These are phyloP conservation scores for Pantherophis vulpinus DNA, from an alignment of 2,797 vertebrate genomes.

Conservation along the genomic window DNA sequence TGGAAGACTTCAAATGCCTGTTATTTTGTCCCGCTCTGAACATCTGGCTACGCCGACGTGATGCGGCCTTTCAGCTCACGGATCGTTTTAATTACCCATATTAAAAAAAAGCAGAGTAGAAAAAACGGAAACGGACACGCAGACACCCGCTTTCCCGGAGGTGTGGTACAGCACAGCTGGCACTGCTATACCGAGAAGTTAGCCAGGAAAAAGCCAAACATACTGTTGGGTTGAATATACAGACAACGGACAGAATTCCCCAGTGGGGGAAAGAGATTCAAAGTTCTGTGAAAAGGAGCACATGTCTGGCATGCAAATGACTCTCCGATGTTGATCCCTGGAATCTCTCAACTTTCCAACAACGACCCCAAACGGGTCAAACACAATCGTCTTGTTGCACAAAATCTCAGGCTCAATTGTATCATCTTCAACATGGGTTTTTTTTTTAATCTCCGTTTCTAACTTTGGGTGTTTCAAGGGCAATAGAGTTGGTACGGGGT, in stretches of 20 bases:
- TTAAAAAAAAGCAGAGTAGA: slow-evolving; percentile 14
- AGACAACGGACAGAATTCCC: background rate
- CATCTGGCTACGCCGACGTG: background rate
- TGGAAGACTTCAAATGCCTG: background rate
- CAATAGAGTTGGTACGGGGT: background rate
- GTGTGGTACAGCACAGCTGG: background rate
- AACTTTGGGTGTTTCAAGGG: background rate
- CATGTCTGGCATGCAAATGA: background rate
- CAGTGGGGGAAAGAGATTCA: background rate
- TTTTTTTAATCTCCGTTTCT: background rate
- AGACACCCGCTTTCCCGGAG: background rate
- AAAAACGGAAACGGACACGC: slow-evolving; percentile 8
- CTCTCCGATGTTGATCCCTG: background rate
- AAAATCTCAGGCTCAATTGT: background rate
- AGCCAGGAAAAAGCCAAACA: slow-evolving; percentile 14
- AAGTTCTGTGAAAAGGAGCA: background rate
- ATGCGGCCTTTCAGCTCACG: slow-evolving; percentile 7
- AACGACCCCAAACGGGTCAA: background rate
- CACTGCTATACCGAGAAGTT: background rate
- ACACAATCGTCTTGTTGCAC: too few relatives aligned
- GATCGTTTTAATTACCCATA: slow-evolving; percentile 20
- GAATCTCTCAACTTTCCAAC: background rate
- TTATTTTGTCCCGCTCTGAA: slow-evolving; percentile 13
- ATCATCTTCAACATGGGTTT: background rate
- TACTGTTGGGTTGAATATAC: background rate